A percentile compares a stretch with the other conserved stretches of the same genome.
Evolutionary conservation across 2,113 vertebrate species (phyloP).

Genomic region (Brachypteracias leptosomus): DNA sequence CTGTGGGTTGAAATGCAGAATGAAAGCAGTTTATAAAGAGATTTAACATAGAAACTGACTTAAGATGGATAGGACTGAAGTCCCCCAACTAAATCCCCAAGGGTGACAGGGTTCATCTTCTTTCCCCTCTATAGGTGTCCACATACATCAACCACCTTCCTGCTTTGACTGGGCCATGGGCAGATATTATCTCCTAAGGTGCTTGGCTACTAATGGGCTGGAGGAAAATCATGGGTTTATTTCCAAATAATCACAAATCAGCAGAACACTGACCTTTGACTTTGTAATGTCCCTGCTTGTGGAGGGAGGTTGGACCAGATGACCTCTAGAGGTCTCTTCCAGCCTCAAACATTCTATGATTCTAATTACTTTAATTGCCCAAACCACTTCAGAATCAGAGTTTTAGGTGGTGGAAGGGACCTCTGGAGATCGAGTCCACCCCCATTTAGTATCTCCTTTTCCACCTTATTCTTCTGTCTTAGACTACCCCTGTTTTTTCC

Average conservation of each 20-base stretch:
- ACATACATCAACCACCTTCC: not conserved
- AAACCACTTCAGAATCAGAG: no score
- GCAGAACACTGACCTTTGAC: not conserved
- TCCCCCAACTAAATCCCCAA: not conserved
- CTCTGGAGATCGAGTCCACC: no score
- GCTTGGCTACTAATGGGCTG: not conserved
- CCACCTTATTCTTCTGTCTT: not conserved
- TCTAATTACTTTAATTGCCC: not conserved
- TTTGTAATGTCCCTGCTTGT: no score
- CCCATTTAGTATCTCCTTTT: not conserved
- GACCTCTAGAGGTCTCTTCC: no score
- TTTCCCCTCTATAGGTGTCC: not conserved
- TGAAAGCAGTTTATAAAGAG: not conserved
- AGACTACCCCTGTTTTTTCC: not conserved
- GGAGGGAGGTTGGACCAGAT: no score
- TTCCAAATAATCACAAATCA: not conserved
- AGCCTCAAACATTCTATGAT: no score
- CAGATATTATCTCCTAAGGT: not conserved
- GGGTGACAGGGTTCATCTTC: not conserved
- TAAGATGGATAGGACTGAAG: not conserved
- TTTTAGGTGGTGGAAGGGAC: no score
- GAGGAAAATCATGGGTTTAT: not conserved
- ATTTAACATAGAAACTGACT: not conserved
- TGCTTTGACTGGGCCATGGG: accelerated
- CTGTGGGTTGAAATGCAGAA: not conserved